Conservation (phyloP, 2,113 vertebrate species). For the Carollia perspicillata region DNA sequence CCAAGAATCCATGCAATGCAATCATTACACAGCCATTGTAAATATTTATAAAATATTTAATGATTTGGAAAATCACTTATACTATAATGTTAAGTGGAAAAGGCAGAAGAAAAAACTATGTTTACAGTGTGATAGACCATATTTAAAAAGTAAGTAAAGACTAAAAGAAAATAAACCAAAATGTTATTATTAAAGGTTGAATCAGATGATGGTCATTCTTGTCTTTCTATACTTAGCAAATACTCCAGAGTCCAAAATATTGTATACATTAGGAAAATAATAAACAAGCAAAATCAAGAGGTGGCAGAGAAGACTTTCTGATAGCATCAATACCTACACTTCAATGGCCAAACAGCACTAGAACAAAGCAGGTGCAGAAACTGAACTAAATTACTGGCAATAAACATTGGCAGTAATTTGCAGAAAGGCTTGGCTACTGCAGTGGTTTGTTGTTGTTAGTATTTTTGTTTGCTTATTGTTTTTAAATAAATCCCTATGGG, state of each 20-base stretch:
- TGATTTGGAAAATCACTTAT: conserved; percentile 27
- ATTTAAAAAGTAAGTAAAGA: not conserved
- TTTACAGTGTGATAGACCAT: not conserved
- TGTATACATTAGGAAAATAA: not conserved
- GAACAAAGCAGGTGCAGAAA: not conserved
- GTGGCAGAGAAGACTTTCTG: not conserved
- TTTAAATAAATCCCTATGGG: not conserved
- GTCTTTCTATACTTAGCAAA: not conserved
- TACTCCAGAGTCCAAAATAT: conserved; percentile 29
- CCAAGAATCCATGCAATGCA: conserved; percentile 40
- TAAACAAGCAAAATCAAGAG: not conserved
- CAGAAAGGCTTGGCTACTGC: not conserved
- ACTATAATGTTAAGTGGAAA: conserved; percentile 23
- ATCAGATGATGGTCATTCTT: not conserved
- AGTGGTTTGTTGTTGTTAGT: not conserved
- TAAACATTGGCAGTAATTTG: no score
- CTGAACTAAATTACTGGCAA: not conserved
- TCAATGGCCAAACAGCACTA: not conserved
- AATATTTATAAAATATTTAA: conserved; percentile 48
- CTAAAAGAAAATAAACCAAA: conserved; percentile 35
- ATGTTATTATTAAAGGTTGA: not conserved
- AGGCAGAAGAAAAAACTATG: not conserved
- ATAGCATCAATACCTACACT: not conserved
- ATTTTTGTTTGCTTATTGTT: not conserved
- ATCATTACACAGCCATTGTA: not conserved